Base-by-base conservation (phyloP, 2,888 invertebrate genomes). In the Dendrolimus houi region DNA sequence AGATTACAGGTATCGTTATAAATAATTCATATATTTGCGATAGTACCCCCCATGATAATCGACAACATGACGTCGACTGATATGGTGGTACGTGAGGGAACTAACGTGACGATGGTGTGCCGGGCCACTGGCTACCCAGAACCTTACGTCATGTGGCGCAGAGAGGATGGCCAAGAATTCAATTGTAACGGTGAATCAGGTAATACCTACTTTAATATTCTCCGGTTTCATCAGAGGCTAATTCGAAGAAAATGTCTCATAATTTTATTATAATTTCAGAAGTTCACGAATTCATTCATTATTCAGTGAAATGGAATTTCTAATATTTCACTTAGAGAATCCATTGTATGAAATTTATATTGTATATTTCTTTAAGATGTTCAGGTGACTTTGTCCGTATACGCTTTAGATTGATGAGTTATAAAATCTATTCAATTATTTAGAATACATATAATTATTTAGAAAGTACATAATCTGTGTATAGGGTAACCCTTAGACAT, bases 131-230 rank as follows among this genome's bases (percentile, higher is more conserved):
- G 97, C 68, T 97, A 96, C 81, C 97, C 97, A 0, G 96, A 96
- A 71, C 97, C 97, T 12, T 97, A 96, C 81, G 97, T 97, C 67
- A 97, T 97, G 95, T 97, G 97, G 97, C 92, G 96, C 54, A 92
- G 97, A 52, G 97, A 97, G 85, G 97, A 97, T 74, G 96, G 96
- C 59, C 95, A 95, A 71, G 95, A 96, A 77, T 97, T 97, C 87
- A 94, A 95, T 81, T 96, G 96, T 85, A 96, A 96, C 74, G 96
- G 96, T n/a, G 96, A 96, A 81, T 94, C 93, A 75, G 97, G 97
- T 96, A 70, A 60, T 10, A 10, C 47, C 9, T 6, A 10, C 47
- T 47, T 47, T 12, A 47, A 47, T 47, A 47, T 47, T 47, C 12
- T 12, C 53, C 29, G 8, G 13, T 29, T 56, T 9, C 17, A 59